Evolutionary conservation across 2,888 invertebrate species (phyloP), one percentile per base, ranked within the genome.

Genomic region (Synanthedon myopaeformis): DNA sequence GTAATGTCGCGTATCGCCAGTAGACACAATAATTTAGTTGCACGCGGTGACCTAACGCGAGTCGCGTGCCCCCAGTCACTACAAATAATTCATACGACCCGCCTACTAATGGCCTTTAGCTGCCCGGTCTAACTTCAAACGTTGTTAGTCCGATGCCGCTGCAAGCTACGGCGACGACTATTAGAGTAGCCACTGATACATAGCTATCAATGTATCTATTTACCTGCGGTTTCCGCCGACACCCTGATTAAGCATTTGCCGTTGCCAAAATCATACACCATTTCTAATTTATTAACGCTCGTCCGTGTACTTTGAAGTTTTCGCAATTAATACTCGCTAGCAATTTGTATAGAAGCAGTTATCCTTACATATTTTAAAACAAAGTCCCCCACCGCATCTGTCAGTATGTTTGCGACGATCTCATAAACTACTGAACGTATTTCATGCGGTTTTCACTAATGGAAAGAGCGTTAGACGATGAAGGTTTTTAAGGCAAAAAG

Each of bases 51-150:
- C 53, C 58, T 35, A 35, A 35, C 35, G 35, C 61, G 62, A 69
- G 69, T 78, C 75, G 77, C 82, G 76, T 79, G 80, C 74, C 67
- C 68, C 61, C 67, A 62, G 63, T 67, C 68, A 65, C 73, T 70
- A 79, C 82, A 79, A 86, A 85, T 86, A 85, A 85, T 85, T 85
- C 84, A 86, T 83, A 79, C 68, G 69, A 69, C 69, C 76, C 74
- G 76, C 74, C 74, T 72, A 71, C 76, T 84, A 82, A 83, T 84
- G 75, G 80, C 80, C 82, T 84, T 85, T 84, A 83, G 82, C 79
- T 76, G 78, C 67, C 72, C 62, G 72, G 70, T 70, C 76, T 75
- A 82, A 82, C 80, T 83, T 79, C 75, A 72, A 82, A 83, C 72
- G 77, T 79, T 76, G 81, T 82, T 81, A 80, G 69, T 62, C 61